Base-by-base conservation (phyloP, 2,113 vertebrate species). In the Scartelaos histophorus region DNA sequence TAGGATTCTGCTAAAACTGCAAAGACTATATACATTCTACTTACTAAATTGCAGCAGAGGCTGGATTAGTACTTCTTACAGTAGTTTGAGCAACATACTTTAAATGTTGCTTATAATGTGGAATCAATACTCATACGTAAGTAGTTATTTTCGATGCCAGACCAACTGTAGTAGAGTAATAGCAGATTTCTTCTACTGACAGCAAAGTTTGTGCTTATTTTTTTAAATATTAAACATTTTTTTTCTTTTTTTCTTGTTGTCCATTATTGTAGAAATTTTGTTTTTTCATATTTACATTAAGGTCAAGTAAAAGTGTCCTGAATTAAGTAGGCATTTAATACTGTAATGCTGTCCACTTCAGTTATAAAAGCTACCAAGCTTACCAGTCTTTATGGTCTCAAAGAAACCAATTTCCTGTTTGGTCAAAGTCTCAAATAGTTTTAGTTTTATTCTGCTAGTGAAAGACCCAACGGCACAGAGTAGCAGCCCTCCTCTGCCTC, bases 331-430 rank as follows among this genome's bases (percentile, higher is more conserved):
- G 6, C 17, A n/a, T 53, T n/a, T 54, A 29, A 29, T 29, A 4
- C 29, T 29, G 51, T 53, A 17, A 53, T 53, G 51, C 5, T 53
- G 1, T 53, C 19, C 2, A 1, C 19, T 53, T n/a, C 17, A n/a
- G 51, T 53, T n/a, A 53, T 53, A 53, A 53, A 53, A 2, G 51
- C 21, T 54, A 10, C 9, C 19, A 54, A 2, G 10, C 51, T 54
- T 75, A 93, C 93, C 93, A 67, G 87, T 89, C 17, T 92, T 93
- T 15, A 49, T 80, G 1, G 58, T 65, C 61, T 94, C 93, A 72
- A 92, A 94, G 80, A 94, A 94, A 45, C 85, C 87, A 3, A 93
- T 85, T 66, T 94, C 93, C 64, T 94, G 93, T 47, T 72, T 22
- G 0, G 90, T 86, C 58, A 94, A 77, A 66, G 92, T 78, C 2